Base-by-base conservation (phyloP, 2,888 invertebrate species). In the Clivina fossor region DNA sequence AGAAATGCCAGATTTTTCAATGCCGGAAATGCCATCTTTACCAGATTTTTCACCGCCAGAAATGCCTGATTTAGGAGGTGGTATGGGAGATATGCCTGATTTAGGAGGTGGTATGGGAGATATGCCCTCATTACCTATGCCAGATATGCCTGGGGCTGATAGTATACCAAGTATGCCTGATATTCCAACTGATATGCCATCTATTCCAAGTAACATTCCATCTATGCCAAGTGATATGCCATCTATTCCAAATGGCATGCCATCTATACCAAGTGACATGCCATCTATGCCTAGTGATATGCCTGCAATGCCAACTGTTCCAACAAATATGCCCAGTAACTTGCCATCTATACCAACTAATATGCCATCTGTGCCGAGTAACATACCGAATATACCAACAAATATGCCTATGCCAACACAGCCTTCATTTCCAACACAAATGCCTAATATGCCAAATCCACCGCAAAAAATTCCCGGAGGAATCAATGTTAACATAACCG, bases 21-120 rank as follows among this genome's bases (percentile, higher is more conserved):
- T 43, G 16, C 43, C 43, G 24, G 47, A 46, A 9, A 30, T 19
- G 18, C 46, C 47, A 22, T 30, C n/a, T 24, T n/a, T 28, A 11
- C 43, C 43, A 40, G 13, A 40, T 40, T n/a, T 40, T 9, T n/a
- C n/a, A n/a, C n/a, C n/a, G 16, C 44, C 44, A 7, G 43, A 43
- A 43, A 24, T 26, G 15, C 43, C 43, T 13, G 43, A 26, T 9
- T 30, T 44, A 3, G 11, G 18, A 9, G 44, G n/a, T n/a, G n/a
- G n/a, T n/a, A n/a, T n/a, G n/a, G n/a, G n/a, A 7, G 43, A 43
- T 26, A 24, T 26, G 15, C 43, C 43, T 13, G 43, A 26, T 9
- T 30, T 44, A 3, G 11, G 18, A 9, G 44, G n/a, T n/a, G n/a
- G n/a, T n/a, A n/a, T n/a, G n/a, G n/a, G n/a, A 7, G 43, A 43